Evolutionary conservation across 2,113 vertebrate genomes (phyloP).

Genomic region (Heterochromis multidens): DNA sequence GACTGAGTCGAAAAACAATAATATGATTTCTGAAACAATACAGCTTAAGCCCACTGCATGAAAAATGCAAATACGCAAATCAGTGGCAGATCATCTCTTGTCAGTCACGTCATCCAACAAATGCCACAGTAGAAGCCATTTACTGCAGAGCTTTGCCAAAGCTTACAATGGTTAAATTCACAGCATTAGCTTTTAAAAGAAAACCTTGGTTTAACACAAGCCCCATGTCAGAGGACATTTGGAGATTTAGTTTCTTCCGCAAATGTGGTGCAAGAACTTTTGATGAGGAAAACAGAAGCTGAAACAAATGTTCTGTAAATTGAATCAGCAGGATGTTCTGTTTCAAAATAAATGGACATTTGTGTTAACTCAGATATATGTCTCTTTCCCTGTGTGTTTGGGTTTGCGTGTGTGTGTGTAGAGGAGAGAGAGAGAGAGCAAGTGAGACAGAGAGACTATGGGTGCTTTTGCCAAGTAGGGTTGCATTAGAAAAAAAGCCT

Average conservation of each 20-base stretch:
- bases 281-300: conserved; percentile 66
- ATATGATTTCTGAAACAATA: not conserved
- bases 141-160: not conserved
- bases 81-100: not conserved
- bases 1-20: not conserved
- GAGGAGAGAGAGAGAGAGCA: too few relatives aligned
- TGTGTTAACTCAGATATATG: not conserved
- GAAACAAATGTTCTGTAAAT: conserved; percentile 26
- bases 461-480: conserved; percentile 24
- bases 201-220: conserved; percentile 36
- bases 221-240: conserved; percentile 26
- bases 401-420: not conserved
- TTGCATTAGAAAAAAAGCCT: conserved; percentile 44
- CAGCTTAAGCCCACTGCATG: not conserved
- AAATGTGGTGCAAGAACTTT: conserved; percentile 25
- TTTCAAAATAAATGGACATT: conserved; percentile 2
- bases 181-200: conserved; percentile 35
- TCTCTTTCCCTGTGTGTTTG: not conserved
- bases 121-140: not conserved
- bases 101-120: not conserved
- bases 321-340: conserved; percentile 31
- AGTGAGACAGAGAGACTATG: not conserved
- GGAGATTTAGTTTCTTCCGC: conserved; percentile 43
- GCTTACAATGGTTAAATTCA: conserved; percentile 44
- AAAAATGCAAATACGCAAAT: not conserved